Evolutionary conservation across 2,797 vertebrate genomes (phyloP), one percentile per base, ranked within the genome.

Genomic region (Babyrousa celebensis): DNA sequence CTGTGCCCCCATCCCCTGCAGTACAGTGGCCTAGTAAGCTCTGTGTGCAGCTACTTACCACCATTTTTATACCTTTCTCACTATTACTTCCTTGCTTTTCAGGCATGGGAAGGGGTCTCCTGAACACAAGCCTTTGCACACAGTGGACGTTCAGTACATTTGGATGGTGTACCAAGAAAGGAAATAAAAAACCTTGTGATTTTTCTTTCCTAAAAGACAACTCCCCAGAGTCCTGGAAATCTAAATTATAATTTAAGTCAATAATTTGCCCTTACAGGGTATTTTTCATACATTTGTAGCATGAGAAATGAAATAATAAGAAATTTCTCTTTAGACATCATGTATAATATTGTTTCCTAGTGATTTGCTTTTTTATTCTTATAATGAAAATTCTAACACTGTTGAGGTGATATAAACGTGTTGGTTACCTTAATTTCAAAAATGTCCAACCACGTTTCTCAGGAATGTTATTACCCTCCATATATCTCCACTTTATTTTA

Each of bases 221-320:
- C 54, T 92, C 48, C 48, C 48, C 43, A 23, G 78, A 68, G 80
- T 93, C 72, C 25, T 56, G n/a, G 36, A 80, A 79, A 89, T 87
- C 25, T 56, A 96, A 96, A 95, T 92, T 94, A 95, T 96, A 89
- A 91, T 40, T 93, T 93, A 94, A 96, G n/a, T 36, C 86, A 96
- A 83, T 74, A 93, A 63, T 95, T 96, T 97, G 10, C 27, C 54
- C 17, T 71, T 77, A 93, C 70, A 79, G 58, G 7, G 20, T 62
- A 90, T 78, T 96, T 95, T 78, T 85, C n/a, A 65, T 92, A 74
- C 18, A 52, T 82, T 87, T 43, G 10, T 62, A 93, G 12, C 43
- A 85, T 82, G 21, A 63, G 23, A 93, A 96, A 75, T 72, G 27
- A 32, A 92, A 88, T 89, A 87, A 91, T 70, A 77, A 40, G 89